Conservation (phyloP, 2,113 vertebrate genomes). For the Natator depressus region DNA sequence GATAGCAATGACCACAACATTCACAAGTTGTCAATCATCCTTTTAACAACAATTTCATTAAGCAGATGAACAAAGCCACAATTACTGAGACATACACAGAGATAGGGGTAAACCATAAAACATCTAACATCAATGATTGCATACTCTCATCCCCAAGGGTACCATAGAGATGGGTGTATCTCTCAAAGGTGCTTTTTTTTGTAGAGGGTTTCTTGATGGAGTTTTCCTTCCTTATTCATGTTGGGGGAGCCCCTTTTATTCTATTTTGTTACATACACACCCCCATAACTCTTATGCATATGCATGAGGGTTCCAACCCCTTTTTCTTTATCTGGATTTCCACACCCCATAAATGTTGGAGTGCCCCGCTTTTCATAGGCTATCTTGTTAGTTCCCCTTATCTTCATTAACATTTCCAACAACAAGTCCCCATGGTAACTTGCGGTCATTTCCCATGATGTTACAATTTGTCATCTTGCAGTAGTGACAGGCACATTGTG, state of each 20-base stretch:
- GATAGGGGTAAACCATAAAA: no score
- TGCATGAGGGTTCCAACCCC: no score
- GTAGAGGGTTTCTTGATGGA: not conserved
- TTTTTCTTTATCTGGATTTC: no score
- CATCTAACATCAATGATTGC: not conserved
- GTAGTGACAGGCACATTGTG: no score
- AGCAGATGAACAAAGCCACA: not conserved
- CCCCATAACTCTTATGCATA: not conserved
- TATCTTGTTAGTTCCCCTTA: no score
- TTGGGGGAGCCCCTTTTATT: not conserved
- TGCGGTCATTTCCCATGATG: no score
- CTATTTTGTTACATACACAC: not conserved
- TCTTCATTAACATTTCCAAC: no score
- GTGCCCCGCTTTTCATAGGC: no score
- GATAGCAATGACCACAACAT: not conserved
- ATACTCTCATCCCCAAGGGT: not conserved
- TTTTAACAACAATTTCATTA: not conserved
- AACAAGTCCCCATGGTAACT: no score
- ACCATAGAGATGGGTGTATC: not conserved
- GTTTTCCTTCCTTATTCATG: not conserved
- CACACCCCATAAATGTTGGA: no score
- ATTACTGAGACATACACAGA: not conserved
- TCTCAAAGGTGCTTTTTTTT: not conserved
- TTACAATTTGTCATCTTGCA: no score
- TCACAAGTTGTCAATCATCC: not conserved